phyloP scores from a whole-genome alignment of 2,888 invertebrate genomes.

The Stegophylla sp. region DNA sequence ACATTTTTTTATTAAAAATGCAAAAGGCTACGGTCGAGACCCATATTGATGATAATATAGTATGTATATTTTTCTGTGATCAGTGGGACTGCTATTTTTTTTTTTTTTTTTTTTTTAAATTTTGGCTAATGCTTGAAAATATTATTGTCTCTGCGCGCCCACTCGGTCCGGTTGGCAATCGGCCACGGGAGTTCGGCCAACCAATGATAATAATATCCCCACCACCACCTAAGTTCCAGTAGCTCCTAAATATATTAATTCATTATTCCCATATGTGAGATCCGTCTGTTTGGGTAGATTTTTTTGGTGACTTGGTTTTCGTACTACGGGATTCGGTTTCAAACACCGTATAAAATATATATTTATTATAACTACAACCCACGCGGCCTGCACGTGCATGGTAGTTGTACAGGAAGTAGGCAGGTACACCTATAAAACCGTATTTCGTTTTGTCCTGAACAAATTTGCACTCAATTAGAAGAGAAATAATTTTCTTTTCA shows the following conservation, averaged over 20 bases:
- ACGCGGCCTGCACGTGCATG: too few species aligned
- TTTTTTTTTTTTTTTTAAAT: constrained; percentile 27
- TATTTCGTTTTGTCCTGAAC: not conserved
- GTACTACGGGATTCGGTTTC: constrained; percentile 31
- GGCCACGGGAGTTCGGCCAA: constrained; percentile 48
- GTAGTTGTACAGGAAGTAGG: too few species aligned
- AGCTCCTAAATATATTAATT: constrained; percentile 18
- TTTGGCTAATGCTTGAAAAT: constrained; percentile 46
- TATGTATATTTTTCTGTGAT: constrained; percentile 27
- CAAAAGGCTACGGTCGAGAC: constrained; percentile 6
- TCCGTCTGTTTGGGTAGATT: constrained; percentile 6
- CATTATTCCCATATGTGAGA: constrained; percentile 23
- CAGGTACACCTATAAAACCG: not conserved
- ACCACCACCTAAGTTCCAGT: constrained; percentile 7
- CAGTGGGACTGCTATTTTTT: not conserved
- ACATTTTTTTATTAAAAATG: constrained; percentile 1
- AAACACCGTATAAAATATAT: not conserved
- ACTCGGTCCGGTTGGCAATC: constrained; percentile 47
- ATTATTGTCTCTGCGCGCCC: constrained; percentile 43
- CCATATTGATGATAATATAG: constrained; percentile 13
- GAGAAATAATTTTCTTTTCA: not conserved
- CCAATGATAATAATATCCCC: constrained; percentile 1
- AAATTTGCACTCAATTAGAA: not conserved
- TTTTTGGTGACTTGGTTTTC: constrained; percentile 5
- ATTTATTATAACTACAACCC: not conserved